Evolutionary conservation across 2,888 invertebrate species (phyloP).

Genomic region (Pimpla rufipes): DNA sequence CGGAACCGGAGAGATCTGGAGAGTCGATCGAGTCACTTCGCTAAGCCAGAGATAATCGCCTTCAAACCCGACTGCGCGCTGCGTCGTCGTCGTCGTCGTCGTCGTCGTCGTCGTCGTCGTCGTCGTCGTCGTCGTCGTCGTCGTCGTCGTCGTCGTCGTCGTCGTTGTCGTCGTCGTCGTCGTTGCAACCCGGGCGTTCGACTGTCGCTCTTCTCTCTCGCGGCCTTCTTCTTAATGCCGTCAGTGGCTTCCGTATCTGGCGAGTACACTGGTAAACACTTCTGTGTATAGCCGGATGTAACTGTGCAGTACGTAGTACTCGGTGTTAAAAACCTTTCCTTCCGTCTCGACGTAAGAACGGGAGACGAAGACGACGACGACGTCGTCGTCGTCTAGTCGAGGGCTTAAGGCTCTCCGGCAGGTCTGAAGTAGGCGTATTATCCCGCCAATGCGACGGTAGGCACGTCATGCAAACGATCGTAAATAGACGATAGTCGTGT

Average conservation of each 20-base stretch:
- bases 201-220: constrained; percentile 43
- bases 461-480: constrained; percentile 69
- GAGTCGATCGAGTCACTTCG: constrained; percentile 65
- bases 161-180: constrained; percentile 29
- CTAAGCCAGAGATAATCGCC: constrained; percentile 69
- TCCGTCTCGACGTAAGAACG: constrained; percentile 52
- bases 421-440: constrained; percentile 59
- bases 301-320: constrained; percentile 19
- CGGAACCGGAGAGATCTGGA: constrained; percentile 56
- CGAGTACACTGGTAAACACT: constrained; percentile 45
- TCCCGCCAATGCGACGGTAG: constrained; percentile 53
- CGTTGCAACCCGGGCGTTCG: constrained; percentile 20
- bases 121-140: constrained; percentile 19
- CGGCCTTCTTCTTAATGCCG: constrained; percentile 59
- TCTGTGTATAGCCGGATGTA: constrained; percentile 39
- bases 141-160: constrained; percentile 23
- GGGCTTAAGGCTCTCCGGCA: constrained; percentile 46
- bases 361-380: constrained; percentile 12
- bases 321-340: constrained; percentile 55
- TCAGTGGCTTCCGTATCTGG: constrained; percentile 54
- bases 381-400: constrained; percentile 53
- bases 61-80: constrained; percentile 51
- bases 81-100: constrained; percentile 56
- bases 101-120: no score
- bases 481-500: constrained; percentile 52